Percentiles rank a stretch among this genome's conserved stretches.
Evolutionary conservation across 2,113 vertebrate species (phyloP).

Genomic region (Ahaetulla prasina): DNA sequence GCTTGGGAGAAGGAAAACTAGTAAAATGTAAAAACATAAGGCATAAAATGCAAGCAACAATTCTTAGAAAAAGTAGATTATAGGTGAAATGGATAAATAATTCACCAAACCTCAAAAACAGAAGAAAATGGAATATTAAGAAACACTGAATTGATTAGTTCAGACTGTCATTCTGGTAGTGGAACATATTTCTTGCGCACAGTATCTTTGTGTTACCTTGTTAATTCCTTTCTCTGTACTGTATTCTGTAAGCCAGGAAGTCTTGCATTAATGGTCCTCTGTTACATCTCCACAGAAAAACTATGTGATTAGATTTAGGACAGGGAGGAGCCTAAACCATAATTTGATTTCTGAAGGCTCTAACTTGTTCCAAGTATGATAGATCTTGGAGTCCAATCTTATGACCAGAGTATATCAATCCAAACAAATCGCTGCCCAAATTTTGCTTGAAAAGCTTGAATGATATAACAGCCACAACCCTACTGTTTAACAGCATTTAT

Average conservation of each 20-base stretch:
- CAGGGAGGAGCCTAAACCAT: not conserved
- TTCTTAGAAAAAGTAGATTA: slow-evolving; percentile 17
- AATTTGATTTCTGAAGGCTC: not conserved
- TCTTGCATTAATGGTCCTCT: not conserved
- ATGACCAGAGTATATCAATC: not conserved
- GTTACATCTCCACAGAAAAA: not conserved
- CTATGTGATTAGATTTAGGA: not conserved
- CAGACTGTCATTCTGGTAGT: not conserved
- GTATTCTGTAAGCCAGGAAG: not conserved
- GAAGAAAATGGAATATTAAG: not conserved
- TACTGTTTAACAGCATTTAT: not conserved
- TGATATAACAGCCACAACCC: not conserved
- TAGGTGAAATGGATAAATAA: slow-evolving; percentile 6
- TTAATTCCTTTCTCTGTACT: not conserved
- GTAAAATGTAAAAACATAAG: not conserved
- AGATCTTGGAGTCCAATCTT: not conserved
- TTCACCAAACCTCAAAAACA: not conserved
- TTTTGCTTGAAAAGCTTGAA: not conserved
- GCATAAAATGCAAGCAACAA: slow-evolving; percentile 24
- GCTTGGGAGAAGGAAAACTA: not conserved
- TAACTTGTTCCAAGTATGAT: not conserved
- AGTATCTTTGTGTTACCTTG: not conserved
- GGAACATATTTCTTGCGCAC: not conserved
- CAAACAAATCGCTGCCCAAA: not conserved
- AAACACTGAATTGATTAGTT: rapidly evolving